Percentiles rank a stretch among this genome's conserved stretches.
Evolutionary conservation across 2,888 invertebrate genomes (phyloP).

Genomic region (Nomada ruficornis): DNA sequence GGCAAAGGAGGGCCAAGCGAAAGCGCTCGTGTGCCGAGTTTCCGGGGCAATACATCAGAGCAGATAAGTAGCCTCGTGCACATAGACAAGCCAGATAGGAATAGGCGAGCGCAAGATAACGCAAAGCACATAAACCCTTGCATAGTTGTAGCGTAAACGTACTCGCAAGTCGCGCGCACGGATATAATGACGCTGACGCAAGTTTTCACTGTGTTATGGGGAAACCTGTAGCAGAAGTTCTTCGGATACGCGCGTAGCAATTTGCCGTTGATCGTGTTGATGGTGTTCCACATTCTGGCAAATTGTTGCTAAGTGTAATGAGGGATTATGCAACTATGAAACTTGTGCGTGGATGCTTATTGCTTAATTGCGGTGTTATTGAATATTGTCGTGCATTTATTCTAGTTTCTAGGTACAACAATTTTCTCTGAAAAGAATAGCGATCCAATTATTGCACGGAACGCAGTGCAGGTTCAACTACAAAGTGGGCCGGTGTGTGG

Average conservation of each 20-base stretch:
- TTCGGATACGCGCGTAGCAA: not conserved
- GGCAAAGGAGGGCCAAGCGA: slow-evolving; percentile 35
- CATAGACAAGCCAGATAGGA: slow-evolving; percentile 56
- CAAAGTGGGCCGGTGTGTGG: no score
- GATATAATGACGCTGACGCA: slow-evolving; percentile 59
- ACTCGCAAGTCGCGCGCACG: slow-evolving; percentile 37
- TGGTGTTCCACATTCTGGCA: not conserved
- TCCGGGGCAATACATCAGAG: slow-evolving; percentile 68
- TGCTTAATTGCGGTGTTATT: not conserved
- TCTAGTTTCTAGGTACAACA: not conserved
- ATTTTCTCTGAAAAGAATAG: not conserved
- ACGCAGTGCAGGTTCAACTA: no score
- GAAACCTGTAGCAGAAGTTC: not conserved
- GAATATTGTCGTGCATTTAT: not conserved
- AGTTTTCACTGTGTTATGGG: slow-evolving; percentile 34
- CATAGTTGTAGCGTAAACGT: slow-evolving; percentile 53
- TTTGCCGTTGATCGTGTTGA: slow-evolving; percentile 5
- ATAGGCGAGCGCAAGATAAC: slow-evolving; percentile 66
- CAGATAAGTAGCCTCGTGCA: slow-evolving; percentile 63
- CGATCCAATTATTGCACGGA: no score
- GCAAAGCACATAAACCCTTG: slow-evolving; percentile 63
- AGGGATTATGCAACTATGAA: not conserved
- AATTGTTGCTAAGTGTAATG: not conserved
- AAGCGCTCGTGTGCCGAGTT: slow-evolving; percentile 60
- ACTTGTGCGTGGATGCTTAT: not conserved